Conservation (phyloP, 35 echinoderm and acorn worm species). For the Heliocidaris erythrogramma region DNA sequence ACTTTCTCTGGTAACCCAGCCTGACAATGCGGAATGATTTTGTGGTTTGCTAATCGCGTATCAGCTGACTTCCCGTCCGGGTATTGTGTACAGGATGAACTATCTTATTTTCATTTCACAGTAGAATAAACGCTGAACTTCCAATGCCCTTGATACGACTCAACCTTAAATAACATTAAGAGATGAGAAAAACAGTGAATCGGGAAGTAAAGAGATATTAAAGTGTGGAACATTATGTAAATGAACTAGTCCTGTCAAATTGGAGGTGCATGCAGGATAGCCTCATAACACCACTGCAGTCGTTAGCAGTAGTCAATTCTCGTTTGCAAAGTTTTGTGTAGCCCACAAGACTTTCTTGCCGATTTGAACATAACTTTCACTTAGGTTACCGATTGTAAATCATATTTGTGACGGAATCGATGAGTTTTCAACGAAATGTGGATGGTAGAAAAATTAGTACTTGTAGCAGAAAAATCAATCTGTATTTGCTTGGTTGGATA, state of each 20-base stretch:
- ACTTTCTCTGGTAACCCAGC: not conserved
- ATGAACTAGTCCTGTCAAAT: too few relatives aligned
- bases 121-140: not conserved
- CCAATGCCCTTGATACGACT: not conserved
- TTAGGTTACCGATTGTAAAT: too few relatives aligned
- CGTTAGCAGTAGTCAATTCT: too few relatives aligned
- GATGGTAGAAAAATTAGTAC: not conserved
- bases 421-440: not conserved
- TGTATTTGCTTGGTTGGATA: too few relatives aligned
- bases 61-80: slow-evolving; percentile 6
- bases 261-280: too few relatives aligned
- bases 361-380: too few relatives aligned
- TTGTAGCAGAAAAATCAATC: not conserved
- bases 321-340: too few relatives aligned
- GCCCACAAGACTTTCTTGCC: too few relatives aligned
- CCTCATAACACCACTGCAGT: too few relatives aligned
- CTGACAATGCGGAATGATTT: not conserved
- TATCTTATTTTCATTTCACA: not conserved
- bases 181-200: too few relatives aligned
- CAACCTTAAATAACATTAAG: not conserved
- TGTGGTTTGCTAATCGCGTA: not conserved
- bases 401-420: not conserved
- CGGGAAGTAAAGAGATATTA: too few relatives aligned
- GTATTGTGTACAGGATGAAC: not conserved
- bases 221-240: too few relatives aligned